These are phyloP conservation scores for Antigone vipio DNA, from an alignment of 2,113 vertebrate species.

Conservation along the genomic window DNA sequence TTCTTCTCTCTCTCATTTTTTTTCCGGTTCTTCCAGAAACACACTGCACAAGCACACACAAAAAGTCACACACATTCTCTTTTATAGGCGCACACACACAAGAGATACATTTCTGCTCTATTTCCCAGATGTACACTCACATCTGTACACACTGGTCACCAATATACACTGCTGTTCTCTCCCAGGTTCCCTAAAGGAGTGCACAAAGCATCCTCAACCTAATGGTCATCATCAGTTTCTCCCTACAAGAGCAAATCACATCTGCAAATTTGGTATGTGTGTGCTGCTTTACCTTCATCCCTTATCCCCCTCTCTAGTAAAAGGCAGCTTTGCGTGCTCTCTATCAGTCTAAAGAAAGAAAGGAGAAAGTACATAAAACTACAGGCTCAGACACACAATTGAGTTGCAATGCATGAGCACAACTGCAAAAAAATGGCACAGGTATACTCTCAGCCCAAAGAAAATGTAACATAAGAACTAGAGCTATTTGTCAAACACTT, in stretches of 20 bases:
- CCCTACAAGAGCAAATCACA: neutral
- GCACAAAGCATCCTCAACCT: neutral
- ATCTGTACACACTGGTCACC: accelerated
- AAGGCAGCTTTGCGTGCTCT: neutral
- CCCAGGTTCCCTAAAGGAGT: neutral
- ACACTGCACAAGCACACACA: neutral
- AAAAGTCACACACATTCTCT: neutral
- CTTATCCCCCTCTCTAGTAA: neutral
- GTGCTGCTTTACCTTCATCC: neutral
- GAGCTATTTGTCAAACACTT: constrained; percentile 68
- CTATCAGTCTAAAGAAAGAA: neutral
- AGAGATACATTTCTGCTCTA: neutral
- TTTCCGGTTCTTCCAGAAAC: neutral
- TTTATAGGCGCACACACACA: accelerated
- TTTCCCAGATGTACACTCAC: neutral
- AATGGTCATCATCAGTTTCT: neutral
- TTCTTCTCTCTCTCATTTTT: neutral
- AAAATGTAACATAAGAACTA: constrained; percentile 57
- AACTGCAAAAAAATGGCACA: neutral
- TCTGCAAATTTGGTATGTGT: neutral
- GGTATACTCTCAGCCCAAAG: neutral
- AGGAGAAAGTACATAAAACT: neutral
- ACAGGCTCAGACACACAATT: neutral
- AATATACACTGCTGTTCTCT: neutral
- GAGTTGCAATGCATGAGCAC: neutral